Evolutionary conservation across 1,140 invertebrate genomes (phyloP).

Genomic region (Melanaphis sacchari): DNA sequence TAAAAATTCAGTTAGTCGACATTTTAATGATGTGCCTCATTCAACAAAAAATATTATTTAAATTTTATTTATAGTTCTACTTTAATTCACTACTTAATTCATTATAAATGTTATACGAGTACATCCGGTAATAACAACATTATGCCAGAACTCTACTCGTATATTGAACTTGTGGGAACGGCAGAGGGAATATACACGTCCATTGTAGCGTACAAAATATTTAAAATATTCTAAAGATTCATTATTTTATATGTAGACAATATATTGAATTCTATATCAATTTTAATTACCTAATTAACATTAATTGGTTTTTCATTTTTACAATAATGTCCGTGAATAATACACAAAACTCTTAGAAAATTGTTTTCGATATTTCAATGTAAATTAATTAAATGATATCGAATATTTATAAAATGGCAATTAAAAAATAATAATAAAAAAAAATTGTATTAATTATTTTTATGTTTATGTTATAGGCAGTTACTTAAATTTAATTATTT

Average conservation of each 20-base stretch:
- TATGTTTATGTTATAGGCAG: no score
- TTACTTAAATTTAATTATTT: no score
- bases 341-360: no score
- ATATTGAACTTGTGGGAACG: background rate
- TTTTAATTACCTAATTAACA: background rate
- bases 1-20: no score
- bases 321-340: no score
- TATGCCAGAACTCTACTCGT: background rate
- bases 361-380: no score
- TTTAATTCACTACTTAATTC: no score
- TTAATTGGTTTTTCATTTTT: background rate
- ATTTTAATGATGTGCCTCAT: background rate
- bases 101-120: background rate
- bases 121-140: background rate
- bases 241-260: background rate
- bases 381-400: no score
- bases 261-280: background rate
- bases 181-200: background rate
- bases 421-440: no score
- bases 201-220: background rate
- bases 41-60: background rate
- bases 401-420: no score
- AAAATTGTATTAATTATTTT: no score
- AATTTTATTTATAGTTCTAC: background rate
- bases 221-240: background rate